Evolutionary conservation across 1,140 invertebrate species (phyloP), one percentile per base, ranked within the genome.

Genomic region (Bombus pascuorum): DNA sequence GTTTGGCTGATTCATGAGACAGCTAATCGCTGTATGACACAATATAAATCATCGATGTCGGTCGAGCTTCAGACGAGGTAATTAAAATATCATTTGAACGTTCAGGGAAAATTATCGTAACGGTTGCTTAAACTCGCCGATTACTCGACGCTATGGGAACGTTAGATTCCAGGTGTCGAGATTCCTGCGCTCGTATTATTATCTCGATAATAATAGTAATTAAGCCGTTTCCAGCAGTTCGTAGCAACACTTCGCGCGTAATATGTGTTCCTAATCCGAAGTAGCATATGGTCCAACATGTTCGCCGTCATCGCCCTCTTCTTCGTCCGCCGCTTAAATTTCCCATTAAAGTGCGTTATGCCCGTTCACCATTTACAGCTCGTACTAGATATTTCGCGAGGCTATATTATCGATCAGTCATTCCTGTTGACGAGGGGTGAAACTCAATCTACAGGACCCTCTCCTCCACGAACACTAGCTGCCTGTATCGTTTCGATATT

Each of bases 221-320:
- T 91, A 91, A 90, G 76, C 83, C 84, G 73, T 81, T 73, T 88
- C 83, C 81, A 90, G 78, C 79, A 83, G 71, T 75, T 82, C 71
- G 89, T 83, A 90, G 90, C 84, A 90, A 90, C 89, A 70, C 88
- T 86, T 81, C 72, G 89, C 89, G 78, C 62, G 71, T 87, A 87
- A 84, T 90, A 78, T 44, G 86, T 84, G 86, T 80, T 90, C 78
- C 88, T 90, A 90, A 90, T 90, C 83, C 81, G 78, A 82, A 86
- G 89, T 82, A 70, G 89, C 90, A 91, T 91, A 91, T 90, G 89
- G 89, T 81, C 85, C 81, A 84, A 90, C 89, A 90, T 84, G 89
- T 78, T 32, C 78, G 59, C 59, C 39, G 73, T 85, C 73, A 68
- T 85, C 70, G 62, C 78, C 71, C 82, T 71, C 68, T 85, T 89